Percentiles rank a stretch among this genome's conserved stretches.
These are phyloP conservation scores for Amphibalanus amphitrite DNA, from an alignment of 1,140 invertebrate genomes.

Conservation along the genomic window DNA sequence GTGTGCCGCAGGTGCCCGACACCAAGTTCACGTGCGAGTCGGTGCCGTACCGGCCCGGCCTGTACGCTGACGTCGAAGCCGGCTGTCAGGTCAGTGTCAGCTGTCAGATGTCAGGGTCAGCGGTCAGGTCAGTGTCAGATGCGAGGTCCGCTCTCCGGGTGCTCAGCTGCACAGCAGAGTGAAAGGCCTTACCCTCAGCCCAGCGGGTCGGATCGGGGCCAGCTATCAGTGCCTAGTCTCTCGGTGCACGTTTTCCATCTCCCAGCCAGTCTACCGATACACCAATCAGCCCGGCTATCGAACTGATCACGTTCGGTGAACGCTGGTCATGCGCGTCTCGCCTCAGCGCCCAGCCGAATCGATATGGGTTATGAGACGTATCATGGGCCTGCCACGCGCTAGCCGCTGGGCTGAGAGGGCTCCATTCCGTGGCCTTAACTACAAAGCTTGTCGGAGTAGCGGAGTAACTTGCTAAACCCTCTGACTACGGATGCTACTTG, in stretches of 20 bases:
- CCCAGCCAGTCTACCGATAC: background rate
- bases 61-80: conserved; percentile 24
- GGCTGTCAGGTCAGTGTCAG: conserved; percentile 30
- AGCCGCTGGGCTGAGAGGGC: background rate
- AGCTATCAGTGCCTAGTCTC: background rate
- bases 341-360: too few species aligned
- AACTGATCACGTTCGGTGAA: too few species aligned
- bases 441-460: background rate
- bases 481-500: background rate
- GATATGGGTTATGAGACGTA: too few species aligned
- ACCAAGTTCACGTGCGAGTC: conserved; percentile 23
- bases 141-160: conserved; percentile 8
- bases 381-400: background rate
- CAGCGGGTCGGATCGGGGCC: background rate
- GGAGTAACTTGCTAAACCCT: background rate
- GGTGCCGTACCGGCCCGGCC: conserved; percentile 22
- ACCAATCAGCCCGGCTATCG: too few species aligned
- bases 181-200: background rate
- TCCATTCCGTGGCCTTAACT: background rate
- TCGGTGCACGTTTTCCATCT: background rate
- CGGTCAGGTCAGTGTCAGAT: too few species aligned
- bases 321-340: too few species aligned
- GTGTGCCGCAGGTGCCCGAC: conserved; percentile 19
- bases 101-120: too few species aligned
- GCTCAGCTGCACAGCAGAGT: background rate